Conservation (phyloP, 2,113 vertebrate genomes). For the Neoarius graeffei region DNA sequence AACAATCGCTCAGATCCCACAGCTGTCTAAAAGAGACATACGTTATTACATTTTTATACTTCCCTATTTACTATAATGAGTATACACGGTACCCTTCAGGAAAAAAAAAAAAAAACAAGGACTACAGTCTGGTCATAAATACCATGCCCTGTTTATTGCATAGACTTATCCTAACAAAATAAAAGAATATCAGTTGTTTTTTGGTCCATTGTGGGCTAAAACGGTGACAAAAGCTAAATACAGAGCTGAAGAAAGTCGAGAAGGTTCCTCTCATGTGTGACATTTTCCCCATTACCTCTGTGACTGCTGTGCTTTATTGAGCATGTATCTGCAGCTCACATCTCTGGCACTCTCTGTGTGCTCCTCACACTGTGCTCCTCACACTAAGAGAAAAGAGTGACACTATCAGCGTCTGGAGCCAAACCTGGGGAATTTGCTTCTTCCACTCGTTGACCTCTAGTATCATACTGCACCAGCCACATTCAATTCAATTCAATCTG, state of each 20-base stretch:
- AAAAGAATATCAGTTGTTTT: conserved; percentile 6
- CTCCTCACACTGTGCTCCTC: conserved; percentile 39
- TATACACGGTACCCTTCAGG: neutral
- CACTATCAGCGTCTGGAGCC: conserved; percentile 51
- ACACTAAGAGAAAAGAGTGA: conserved; percentile 47
- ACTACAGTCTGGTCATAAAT: neutral
- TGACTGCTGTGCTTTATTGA: conserved; percentile 41
- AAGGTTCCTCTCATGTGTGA: conserved; percentile 53
- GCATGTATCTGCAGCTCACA: conserved; percentile 55
- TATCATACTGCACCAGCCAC: conserved; percentile 13
- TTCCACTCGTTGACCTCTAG: conserved; percentile 39
- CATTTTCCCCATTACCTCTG: conserved; percentile 54
- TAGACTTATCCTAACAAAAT: neutral
- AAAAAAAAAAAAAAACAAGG: neutral
- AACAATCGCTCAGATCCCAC: conserved; percentile 35
- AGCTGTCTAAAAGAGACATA: neutral
- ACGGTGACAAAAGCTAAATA: conserved; percentile 27
- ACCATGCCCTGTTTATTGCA: neutral
- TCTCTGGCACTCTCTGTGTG: conserved; percentile 45
- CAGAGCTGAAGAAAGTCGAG: conserved; percentile 22
- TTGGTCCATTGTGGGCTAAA: conserved; percentile 21
- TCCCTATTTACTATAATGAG: neutral
- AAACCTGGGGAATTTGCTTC: conserved; percentile 52
- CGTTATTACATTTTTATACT: neutral
- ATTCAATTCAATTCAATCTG: conserved; percentile 21